Percentiles rank a stretch among this genome's conserved stretches.
phyloP scores from a whole-genome alignment of 2,797 vertebrate genomes.

The Poecilia picta region DNA sequence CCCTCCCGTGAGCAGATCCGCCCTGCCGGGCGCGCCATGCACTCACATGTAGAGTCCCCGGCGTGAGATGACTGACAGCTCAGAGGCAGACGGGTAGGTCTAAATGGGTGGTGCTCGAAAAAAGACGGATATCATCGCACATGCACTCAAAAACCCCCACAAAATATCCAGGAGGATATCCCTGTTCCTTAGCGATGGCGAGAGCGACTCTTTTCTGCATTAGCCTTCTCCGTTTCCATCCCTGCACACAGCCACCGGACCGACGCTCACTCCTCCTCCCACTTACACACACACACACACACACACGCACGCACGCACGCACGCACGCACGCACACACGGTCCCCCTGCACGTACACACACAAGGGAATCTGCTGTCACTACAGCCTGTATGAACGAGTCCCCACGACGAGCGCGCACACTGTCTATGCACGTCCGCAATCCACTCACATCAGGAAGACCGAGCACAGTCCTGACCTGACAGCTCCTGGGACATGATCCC shows the following conservation, averaged over 20 bases:
- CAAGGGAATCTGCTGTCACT: constrained; percentile 61
- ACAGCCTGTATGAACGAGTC: constrained; percentile 52
- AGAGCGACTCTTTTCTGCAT: constrained; percentile 73
- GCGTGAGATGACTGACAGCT: constrained; percentile 77
- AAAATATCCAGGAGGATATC: constrained; percentile 31
- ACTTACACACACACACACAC: constrained; percentile 27
- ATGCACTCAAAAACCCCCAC: constrained; percentile 13
- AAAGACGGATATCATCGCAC: constrained; percentile 46
- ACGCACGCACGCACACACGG: constrained; percentile 1
- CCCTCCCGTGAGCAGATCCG: constrained; percentile 74
- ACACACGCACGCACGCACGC: constrained; percentile 21
- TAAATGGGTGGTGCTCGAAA: constrained; percentile 65
- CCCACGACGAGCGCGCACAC: constrained; percentile 38
- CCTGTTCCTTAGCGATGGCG: constrained; percentile 50
- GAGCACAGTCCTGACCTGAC: constrained; percentile 17
- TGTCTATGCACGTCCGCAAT: not conserved
- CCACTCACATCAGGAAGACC: constrained; percentile 1
- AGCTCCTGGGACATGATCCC: constrained; percentile 37
- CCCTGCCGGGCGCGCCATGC: constrained; percentile 76
- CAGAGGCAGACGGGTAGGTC: constrained; percentile 50
- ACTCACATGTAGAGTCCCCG: constrained; percentile 77
- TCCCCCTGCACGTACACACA: constrained; percentile 22
- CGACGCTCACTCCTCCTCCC: constrained; percentile 55
- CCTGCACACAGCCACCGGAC: constrained; percentile 58
- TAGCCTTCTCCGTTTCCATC: constrained; percentile 77